Evolutionary conservation across 2,888 invertebrate species (phyloP), one percentile per base, ranked within the genome.

Genomic region (Drosophila pseudotalamancana): DNA sequence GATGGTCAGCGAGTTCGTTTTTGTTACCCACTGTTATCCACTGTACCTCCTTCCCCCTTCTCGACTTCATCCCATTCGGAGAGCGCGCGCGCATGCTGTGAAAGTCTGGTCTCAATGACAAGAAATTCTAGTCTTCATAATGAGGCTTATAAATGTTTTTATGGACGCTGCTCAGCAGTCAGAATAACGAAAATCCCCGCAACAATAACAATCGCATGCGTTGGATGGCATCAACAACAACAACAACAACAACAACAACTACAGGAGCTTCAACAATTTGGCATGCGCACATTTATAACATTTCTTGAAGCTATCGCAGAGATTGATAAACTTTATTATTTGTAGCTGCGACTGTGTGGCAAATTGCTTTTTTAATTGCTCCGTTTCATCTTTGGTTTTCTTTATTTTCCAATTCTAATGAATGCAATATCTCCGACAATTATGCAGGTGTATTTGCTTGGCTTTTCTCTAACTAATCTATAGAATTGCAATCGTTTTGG

Each of bases 91-190:
- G 49, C 63, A 70, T 62, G 76, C 74, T 76, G 76, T 73, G 82
- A 88, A 88, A 84, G 86, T 85, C 29, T 35, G 67, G 69, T 60
- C 77, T 83, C 73, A 79, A 77, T 73, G 69, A 77, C 88, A 76
- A 84, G 86, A 87, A 87, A 84, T 84, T 87, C 86, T 84, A 72
- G 82, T 87, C 84, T 80, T 77, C 74, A 87, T 86, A 82, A 87
- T 84, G 82, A 86, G 83, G 71, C 87, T 81, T 81, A 82, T 82
- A 87, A 82, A 87, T 81, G 75, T 76, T 86, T 82, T 83, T 86
- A 86, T 83, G 86, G 82, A 43, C 43, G 67, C 67, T 53, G 76
- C 68, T 84, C 45, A 77, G 76, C 65, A 48, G 66, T 46, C 72
- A 62, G 59, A 71, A 65, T 49, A 79, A 71, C 73, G 76, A 66